Evolutionary conservation across 1,140 invertebrate species (phyloP), one percentile per base, ranked within the genome.

Genomic region (Schlechtendalia chinensis): DNA sequence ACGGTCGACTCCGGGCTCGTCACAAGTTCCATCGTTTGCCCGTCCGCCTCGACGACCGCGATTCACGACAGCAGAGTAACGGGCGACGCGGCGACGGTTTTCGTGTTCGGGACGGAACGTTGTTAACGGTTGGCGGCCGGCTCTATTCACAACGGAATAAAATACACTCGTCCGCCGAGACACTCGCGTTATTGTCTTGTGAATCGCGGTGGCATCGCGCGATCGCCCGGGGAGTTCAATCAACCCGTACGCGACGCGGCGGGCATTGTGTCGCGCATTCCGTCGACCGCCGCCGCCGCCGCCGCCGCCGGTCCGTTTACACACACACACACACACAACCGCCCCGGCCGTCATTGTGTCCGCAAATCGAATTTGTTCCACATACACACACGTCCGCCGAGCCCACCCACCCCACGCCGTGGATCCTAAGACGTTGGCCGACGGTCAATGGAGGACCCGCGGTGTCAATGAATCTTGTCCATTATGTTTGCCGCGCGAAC

Each of bases 311-410:
- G 14, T 69, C 50, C 45, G 67, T 69, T 24, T 69, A 67, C 16
- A 47, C 32, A 45, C n/a, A 47, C 65, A 67, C 22, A 22, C 12
- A 47, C 5, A n/a, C n/a, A 65, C n/a, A 24, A 54, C 29, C 72
- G 71, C 22, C 50, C 53, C 5, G 8, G 1, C 32, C 22, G 24
- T 59, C 29, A 79, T 79, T 79, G 75, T 79, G 75, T 59, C 75
- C 75, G 75, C 75, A 79, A 79, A 79, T 79, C 75, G 61, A 79
- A 79, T 79, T 79, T 79, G 75, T 79, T 79, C 75, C 75, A 79
- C 75, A 79, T 63, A 77, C 24, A 77, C 54, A 77, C 75, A 79
- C 75, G 58, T 79, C 22, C 17, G 8, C 1, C 39, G 32, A 59
- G 61, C 22, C 58, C n/a, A 16, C 27, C n/a, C 54, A 27, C n/a